Evolutionary conservation across 2,888 invertebrate genomes (phyloP), one percentile per base, ranked within the genome.

Genomic region (Hemicrepidius hirtus): DNA sequence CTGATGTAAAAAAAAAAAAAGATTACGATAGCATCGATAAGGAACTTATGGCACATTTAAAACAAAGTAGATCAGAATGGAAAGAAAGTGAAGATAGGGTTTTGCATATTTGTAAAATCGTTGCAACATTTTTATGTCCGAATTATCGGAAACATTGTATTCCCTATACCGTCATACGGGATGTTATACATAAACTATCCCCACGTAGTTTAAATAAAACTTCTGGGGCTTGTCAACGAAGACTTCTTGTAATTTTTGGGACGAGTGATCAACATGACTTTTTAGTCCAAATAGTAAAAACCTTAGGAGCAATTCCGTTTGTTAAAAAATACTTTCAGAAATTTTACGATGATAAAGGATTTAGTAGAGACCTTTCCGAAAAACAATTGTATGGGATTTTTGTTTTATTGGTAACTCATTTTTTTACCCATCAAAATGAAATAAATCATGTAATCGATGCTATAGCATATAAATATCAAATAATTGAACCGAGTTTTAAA

Each of bases 71-170:
- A 5, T 90, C 92, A 0, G 88, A 88, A 6, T 95, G 94, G 94
- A 87, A 88, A 6, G 82, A 88, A 0, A 87, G 88, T 40, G 95
- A 95, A 84, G 94, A 95, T 84, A 90, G 90, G 50, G 85, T 93
- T 66, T 82, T 95, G 1, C 85, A 93, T 53, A 87, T 94, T 74
- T 91, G 92, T 75, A 91, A 92, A 77, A 91, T 92, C 0, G 92
- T 91, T 0, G 88, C 89, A 75, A 82, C 89, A 69, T 89, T 91
- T 75, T 84, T 92, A 13, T 88, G 86, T 59, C 87, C 87, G 0
- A 86, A 86, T 75, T 83, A 82, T 0, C 84, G 86, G 5, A 86
- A 86, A 59, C 86, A 88, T 70, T 5, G 85, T 3, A 84, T 89
- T 16, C 82, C 85, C 0, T 88, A 87, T 67, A 85, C 86, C 0